Base-by-base conservation (phyloP, 2,888 invertebrate species). In the Diabrotica balteata region DNA sequence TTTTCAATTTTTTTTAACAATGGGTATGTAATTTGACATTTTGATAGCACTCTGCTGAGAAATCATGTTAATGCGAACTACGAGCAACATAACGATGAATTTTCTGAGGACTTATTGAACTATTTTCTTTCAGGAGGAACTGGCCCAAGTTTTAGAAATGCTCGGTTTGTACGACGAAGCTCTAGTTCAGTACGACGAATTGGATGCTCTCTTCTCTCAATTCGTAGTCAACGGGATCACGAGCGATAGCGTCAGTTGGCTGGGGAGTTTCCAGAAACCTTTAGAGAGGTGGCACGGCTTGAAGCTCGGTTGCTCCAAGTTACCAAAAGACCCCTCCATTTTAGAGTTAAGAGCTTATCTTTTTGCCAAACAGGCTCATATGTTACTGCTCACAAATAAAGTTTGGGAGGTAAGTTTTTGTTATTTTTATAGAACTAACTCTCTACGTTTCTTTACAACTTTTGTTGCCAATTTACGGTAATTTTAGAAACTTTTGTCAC, bases 131-230 rank as follows among this genome's bases (percentile, higher is more conserved):
- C 88, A 97, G 92, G 97, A 98, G 86, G 96, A 98, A 86, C 87
- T 98, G 76, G 97, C 97, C 67, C 94, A 97, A 85, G 94, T 96
- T 73, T 88, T 96, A 78, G 95, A 97, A 87, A 96, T 96, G 93
- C 86, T 98, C 73, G 95, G 95, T 66, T 87, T 98, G 72, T 92
- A 94, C 80, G 96, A 97, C 75, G 97, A 98, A 85, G 95, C 97
- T 10, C 86, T 98, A 75, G 94, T 98, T 64, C 98, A 98, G 81
- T 98, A 97, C 83, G 98, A 98, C 82, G 98, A 98, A 85, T 86
- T 98, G 79, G 97, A 98, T 86, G 97, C 97, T 59, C 88, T 98
- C 75, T 97, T 98, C 84, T 96, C 97, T 2, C 97, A 98, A 86
- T 97, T 97, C 85, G 92, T 98, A 64, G 91, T 96, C 74, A 75